phyloP scores from a whole-genome alignment of 2,888 invertebrate species.

The Drosophila testacea region DNA sequence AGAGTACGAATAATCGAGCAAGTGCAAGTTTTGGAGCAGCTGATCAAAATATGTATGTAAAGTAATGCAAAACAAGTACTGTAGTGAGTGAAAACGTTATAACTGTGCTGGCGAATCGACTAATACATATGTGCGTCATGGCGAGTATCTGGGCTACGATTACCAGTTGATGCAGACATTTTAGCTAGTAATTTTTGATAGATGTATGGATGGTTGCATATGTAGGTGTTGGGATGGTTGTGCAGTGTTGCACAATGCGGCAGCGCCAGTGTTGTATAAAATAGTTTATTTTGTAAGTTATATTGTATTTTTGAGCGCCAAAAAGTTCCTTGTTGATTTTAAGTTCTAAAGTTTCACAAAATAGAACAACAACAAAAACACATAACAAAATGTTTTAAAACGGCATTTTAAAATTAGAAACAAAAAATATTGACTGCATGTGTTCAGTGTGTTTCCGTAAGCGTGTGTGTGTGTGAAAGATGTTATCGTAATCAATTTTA shows the following conservation, averaged over 20 bases:
- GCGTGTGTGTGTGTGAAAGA: constrained; percentile 30
- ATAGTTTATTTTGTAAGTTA: constrained; percentile 69
- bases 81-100: constrained; percentile 67
- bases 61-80: constrained; percentile 44
- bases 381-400: constrained; percentile 73
- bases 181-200: constrained; percentile 52
- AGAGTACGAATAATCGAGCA: constrained; percentile 38
- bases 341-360: constrained; percentile 75
- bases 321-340: constrained; percentile 82
- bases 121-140: constrained; percentile 26
- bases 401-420: constrained; percentile 70
- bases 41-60: constrained; percentile 83
- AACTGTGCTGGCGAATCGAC: constrained; percentile 40
- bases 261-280: constrained; percentile 64
- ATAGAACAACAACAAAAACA: constrained; percentile 45
- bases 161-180: constrained; percentile 19
- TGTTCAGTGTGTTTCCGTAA: constrained; percentile 69
- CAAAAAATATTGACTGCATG: constrained; percentile 70
- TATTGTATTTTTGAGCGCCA: constrained; percentile 80
- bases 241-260: constrained; percentile 41
- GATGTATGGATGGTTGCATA: constrained; percentile 32
- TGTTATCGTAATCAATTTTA: constrained; percentile 63
- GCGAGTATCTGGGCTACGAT: constrained; percentile 8
- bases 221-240: constrained; percentile 46
- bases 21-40: constrained; percentile 77